Conservation (phyloP, 2,113 vertebrate species). For the Tor tambroides region DNA sequence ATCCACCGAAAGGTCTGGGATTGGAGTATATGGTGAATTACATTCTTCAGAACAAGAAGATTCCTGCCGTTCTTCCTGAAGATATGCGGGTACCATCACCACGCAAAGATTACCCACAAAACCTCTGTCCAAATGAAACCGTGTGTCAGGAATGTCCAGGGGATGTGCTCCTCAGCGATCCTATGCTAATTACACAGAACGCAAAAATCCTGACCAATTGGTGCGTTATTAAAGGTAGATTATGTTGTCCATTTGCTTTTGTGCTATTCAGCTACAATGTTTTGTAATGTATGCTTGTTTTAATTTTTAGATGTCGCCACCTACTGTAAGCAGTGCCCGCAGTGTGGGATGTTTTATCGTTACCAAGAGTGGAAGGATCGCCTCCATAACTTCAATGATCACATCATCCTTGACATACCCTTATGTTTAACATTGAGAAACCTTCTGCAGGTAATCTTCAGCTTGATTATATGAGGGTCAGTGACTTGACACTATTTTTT, state of each 20-base stretch:
- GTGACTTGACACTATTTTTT: background rate
- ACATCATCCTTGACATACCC: conserved; percentile 27
- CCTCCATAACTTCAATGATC: conserved; percentile 41
- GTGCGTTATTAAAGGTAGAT: conserved; percentile 24
- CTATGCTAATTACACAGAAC: conserved; percentile 2
- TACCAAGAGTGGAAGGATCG: conserved; percentile 44
- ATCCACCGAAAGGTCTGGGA: conserved; percentile 17
- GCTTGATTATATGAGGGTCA: background rate
- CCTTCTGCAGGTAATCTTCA: background rate
- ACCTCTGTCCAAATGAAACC: conserved; percentile 14
- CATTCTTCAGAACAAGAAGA: conserved; percentile 20
- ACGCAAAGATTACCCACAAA: conserved; percentile 5
- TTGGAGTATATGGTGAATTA: conserved; percentile 13
- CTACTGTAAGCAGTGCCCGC: conserved; percentile 32
- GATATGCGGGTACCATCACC: background rate
- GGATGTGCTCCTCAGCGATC: background rate
- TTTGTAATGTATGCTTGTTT: background rate
- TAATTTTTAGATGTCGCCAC: conserved; percentile 1
- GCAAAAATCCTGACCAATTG: conserved; percentile 40
- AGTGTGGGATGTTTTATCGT: conserved; percentile 35
- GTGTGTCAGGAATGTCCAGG: conserved; percentile 33
- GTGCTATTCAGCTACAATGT: background rate
- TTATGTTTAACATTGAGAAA: conserved; percentile 15
- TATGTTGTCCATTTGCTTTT: background rate
- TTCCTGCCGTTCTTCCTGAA: conserved; percentile 27